These are phyloP conservation scores for Calycopis cecrops DNA, from an alignment of 1,140 invertebrate genomes.

Conservation along the genomic window DNA sequence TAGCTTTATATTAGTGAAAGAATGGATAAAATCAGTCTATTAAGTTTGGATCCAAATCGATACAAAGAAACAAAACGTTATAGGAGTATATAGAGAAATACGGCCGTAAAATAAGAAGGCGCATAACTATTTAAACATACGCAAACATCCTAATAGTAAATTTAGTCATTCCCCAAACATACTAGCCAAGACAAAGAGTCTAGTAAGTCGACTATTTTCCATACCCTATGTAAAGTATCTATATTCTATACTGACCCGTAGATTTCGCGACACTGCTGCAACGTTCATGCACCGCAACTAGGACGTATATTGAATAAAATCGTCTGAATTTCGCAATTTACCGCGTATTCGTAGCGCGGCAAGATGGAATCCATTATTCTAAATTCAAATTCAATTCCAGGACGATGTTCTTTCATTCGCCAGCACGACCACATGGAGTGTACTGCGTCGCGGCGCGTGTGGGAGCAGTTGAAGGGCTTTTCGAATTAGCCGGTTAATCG, in stretches of 20 bases:
- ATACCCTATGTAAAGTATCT: too few species aligned
- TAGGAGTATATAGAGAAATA: too few species aligned
- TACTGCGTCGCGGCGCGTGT: not conserved
- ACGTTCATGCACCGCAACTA: not conserved
- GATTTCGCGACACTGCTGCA: not conserved
- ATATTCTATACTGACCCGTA: not conserved
- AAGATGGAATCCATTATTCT: not conserved
- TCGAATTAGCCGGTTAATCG: slow-evolving; percentile 22
- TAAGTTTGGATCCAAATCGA: too few species aligned
- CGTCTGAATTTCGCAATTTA: not conserved
- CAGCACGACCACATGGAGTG: not conserved
- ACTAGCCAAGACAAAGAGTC: too few species aligned
- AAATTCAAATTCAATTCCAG: not conserved
- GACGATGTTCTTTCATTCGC: not conserved
- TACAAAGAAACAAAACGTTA: too few species aligned
- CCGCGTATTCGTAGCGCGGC: not conserved
- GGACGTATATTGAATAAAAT: slow-evolving; percentile 4
- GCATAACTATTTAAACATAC: too few species aligned
- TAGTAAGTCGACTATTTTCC: too few species aligned
- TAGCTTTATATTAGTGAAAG: too few species aligned
- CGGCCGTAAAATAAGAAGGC: too few species aligned
- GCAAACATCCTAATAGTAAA: too few species aligned
- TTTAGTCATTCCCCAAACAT: too few species aligned
- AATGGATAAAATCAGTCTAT: too few species aligned
- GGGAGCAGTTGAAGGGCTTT: slow-evolving; percentile 10